Evolutionary conservation across 2,797 vertebrate species (phyloP).

Genomic region (Anguilla anguilla): DNA sequence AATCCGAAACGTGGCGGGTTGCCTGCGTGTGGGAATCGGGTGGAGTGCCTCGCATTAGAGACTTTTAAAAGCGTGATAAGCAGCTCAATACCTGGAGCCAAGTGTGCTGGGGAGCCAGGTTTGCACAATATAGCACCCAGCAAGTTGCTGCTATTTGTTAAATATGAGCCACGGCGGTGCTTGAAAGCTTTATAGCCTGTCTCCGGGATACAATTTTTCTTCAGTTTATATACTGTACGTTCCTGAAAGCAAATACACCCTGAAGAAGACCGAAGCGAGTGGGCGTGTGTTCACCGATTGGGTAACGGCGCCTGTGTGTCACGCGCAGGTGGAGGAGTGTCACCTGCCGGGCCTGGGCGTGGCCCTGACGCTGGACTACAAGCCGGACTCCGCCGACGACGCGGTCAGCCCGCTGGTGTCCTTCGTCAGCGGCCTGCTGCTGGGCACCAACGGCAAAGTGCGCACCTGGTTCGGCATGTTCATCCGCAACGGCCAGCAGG

Average conservation of each 20-base stretch:
- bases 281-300: conserved; percentile 5
- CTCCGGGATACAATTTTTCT: not conserved
- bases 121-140: not conserved
- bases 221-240: not conserved
- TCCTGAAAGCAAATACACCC: not conserved
- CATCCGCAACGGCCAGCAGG: conserved; percentile 97
- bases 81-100: not conserved
- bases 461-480: conserved; percentile 99
- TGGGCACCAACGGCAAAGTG: conserved; percentile 96
- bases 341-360: conserved; percentile 95
- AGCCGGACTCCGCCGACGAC: conserved; percentile 86
- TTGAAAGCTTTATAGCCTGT: not conserved
- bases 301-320: not conserved
- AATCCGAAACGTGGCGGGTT: not conserved
- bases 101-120: not conserved
- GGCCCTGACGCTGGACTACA: conserved; percentile 96
- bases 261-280: not conserved
- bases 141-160: not conserved
- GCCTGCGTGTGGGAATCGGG: not conserved
- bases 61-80: not conserved
- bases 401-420: conserved; percentile 95
- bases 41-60: not conserved
- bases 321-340: conserved; percentile 92
- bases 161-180: too few species aligned
- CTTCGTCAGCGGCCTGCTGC: conserved; percentile 92